Evolutionary conservation across 2,888 invertebrate species (phyloP), one percentile per base, ranked within the genome.

Genomic region (Macrosoma leucophasiata): DNA sequence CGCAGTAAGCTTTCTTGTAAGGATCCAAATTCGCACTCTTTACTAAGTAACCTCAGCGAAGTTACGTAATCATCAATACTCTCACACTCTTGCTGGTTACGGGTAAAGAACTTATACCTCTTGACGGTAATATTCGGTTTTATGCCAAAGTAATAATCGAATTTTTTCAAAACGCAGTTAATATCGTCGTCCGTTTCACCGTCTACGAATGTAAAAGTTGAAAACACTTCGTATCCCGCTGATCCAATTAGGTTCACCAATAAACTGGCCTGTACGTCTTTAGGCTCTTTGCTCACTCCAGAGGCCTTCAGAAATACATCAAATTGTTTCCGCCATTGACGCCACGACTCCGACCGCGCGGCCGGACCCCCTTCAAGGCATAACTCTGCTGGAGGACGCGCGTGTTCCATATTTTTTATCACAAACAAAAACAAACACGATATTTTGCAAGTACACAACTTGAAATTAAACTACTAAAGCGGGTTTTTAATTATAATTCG

Each of bases 221-320:
- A 27, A 25, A 26, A 42, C 3, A 46, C 33, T 6, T 43, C 41
- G 26, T 39, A 45, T 1, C 41, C 43, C 2, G 32, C 43, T 7
- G 46, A n/a, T 14, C 46, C 43, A 2, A 48, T 43, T 30, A 48
- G 41, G 41, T 48, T 45, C 11, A 45, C 36, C 36, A 47, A 29
- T 34, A 44, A 21, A 10, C 41, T 39, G 10, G 43, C 43, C 33
- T 48, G 41, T 5, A 45, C 34, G 11, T 38, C 41, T 2, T 26
- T 29, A 22, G 43, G 18, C 28, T 48, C 38, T 13, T 42, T 43
- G 38, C 34, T 38, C 28, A 46, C 46, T 39, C 46, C 39, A 6
- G 45, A 41, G 0, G 45, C 45, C 13, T 45, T 46, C n/a, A 46
- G 7, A 28, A 45, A 45, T 11, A 40, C 36, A 6, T 33, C 26